Conservation (phyloP, 2,888 invertebrate genomes). For the Sturmia bella region DNA sequence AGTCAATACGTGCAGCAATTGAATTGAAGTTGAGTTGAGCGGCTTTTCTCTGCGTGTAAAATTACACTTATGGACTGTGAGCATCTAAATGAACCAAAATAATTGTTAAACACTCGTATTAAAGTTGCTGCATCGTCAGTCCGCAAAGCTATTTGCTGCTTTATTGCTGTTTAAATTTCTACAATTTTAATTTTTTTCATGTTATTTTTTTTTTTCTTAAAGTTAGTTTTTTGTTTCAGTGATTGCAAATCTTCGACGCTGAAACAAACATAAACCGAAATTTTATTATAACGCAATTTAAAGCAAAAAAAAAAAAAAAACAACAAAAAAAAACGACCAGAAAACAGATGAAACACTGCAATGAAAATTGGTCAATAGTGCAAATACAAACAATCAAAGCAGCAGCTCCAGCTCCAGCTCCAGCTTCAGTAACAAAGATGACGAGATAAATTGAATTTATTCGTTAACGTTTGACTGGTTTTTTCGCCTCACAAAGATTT, state of each 20-base stretch:
- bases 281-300: constrained; percentile 30
- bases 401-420: constrained; percentile 11
- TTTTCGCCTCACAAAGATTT: constrained; percentile 46
- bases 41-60: too few species aligned
- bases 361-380: constrained; percentile 67
- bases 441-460: constrained; percentile 37
- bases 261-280: constrained; percentile 13
- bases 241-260: constrained; percentile 28
- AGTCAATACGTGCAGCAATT: too few species aligned
- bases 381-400: constrained; percentile 45
- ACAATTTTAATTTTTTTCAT: constrained; percentile 6
- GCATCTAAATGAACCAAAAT: constrained; percentile 35
- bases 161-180: constrained; percentile 37
- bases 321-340: neutral
- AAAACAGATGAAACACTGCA: constrained; percentile 48
- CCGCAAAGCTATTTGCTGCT: constrained; percentile 9
- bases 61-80: neutral
- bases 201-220: neutral
- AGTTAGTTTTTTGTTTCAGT: constrained; percentile 13
- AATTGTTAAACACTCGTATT: constrained; percentile 47
- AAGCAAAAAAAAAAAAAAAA: constrained; percentile 9
- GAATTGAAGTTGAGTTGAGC: too few species aligned
- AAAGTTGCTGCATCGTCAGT: constrained; percentile 42
- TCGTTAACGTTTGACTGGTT: constrained; percentile 31
- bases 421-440: neutral